A percentile compares a stretch with the other conserved stretches of the same genome.
Evolutionary conservation across 2,113 vertebrate genomes (phyloP).

Genomic region (Pithys albifrons): DNA sequence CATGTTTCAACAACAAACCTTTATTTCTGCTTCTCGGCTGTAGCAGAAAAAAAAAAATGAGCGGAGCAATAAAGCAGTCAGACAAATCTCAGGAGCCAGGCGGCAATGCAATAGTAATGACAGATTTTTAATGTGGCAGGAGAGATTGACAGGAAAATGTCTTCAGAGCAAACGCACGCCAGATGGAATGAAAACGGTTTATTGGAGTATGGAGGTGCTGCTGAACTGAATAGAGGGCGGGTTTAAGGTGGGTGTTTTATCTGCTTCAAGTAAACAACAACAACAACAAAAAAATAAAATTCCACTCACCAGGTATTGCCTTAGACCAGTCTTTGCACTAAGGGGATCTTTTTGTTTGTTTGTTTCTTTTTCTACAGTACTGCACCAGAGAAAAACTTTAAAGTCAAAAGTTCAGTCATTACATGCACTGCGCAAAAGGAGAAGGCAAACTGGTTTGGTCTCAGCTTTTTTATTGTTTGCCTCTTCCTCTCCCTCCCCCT

Average conservation of each 20-base stretch:
- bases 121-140: conserved; percentile 91
- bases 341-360: background rate
- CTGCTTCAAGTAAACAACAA: conserved; percentile 70
- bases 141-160: conserved; percentile 96
- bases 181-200: conserved; percentile 99
- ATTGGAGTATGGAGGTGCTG: conserved; percentile 88
- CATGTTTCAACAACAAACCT: conserved; percentile 86
- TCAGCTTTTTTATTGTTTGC: conserved; percentile 5
- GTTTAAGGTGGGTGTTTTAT: conserved; percentile 74
- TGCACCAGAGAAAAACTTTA: background rate
- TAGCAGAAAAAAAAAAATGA: conserved; percentile 80
- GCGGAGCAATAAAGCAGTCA: conserved; percentile 85
- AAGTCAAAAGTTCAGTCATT: conserved; percentile 44
- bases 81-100: conserved; percentile 90
- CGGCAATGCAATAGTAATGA: conserved; percentile 83
- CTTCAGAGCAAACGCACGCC: conserved; percentile 93
- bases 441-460: background rate
- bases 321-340: background rate
- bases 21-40: conserved; percentile 84
- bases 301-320: background rate
- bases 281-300: conserved; percentile 13
- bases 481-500: background rate
- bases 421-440: background rate
- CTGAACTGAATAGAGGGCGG: conserved; percentile 74
- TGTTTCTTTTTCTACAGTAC: background rate